Evolutionary conservation across 2,797 vertebrate species (phyloP).

Genomic region (Peromyscus attwateri): DNA sequence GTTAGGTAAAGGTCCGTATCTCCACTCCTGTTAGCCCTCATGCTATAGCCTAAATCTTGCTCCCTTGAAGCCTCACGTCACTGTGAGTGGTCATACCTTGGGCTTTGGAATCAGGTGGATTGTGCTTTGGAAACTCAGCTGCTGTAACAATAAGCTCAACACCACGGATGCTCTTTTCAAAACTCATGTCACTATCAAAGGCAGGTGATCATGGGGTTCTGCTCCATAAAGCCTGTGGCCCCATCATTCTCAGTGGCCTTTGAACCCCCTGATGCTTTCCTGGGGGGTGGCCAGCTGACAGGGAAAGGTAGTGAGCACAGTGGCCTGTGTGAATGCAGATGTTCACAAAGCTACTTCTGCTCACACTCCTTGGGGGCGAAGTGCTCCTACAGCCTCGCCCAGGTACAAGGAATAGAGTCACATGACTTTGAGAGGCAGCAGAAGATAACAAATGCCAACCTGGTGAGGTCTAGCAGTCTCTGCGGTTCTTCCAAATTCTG

Average conservation of each 20-base stretch:
- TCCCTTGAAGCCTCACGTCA: neutral
- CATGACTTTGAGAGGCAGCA: neutral
- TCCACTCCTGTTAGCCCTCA: neutral
- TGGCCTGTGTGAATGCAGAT: neutral
- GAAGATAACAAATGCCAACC: neutral
- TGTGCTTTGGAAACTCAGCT: neutral
- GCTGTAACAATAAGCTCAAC: neutral
- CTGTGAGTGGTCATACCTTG: neutral
- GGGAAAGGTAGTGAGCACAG: neutral
- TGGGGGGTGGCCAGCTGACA: neutral
- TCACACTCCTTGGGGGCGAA: neutral
- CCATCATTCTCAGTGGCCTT: neutral
- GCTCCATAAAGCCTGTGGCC: neutral
- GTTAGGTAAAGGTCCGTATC: neutral
- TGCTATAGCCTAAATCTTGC: neutral
- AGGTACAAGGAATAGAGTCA: neutral
- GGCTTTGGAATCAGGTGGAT: neutral
- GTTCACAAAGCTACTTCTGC: neutral
- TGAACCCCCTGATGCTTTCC: neutral
- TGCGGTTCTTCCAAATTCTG: neutral
- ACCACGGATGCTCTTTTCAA: neutral
- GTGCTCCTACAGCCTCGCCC: neutral
- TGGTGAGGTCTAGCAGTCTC: neutral
- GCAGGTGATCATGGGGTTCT: neutral
- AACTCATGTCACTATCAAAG: neutral